Conservation (phyloP, 2,888 invertebrate genomes). For the Drosophila ezoana region DNA sequence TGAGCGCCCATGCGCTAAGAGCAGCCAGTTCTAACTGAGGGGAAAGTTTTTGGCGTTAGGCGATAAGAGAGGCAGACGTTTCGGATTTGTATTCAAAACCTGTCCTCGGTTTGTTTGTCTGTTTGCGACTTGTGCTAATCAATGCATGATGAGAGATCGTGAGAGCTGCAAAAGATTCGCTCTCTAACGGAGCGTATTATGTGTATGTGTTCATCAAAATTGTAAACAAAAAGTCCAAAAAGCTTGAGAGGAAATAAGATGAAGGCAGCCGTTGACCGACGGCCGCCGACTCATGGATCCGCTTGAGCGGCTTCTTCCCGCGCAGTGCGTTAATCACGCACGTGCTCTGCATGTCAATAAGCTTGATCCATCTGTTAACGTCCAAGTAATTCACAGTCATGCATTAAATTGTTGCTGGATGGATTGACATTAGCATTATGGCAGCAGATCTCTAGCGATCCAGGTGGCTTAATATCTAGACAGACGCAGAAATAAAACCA, state of each 20-base stretch:
- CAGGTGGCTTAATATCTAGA: constrained; percentile 51
- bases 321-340: constrained; percentile 45
- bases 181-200: constrained; percentile 36
- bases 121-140: constrained; percentile 41
- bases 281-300: constrained; percentile 46
- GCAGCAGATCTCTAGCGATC: constrained; percentile 60
- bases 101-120: constrained; percentile 41
- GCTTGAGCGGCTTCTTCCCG: constrained; percentile 34
- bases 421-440: constrained; percentile 54
- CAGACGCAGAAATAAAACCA: constrained; percentile 54
- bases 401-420: constrained; percentile 45
- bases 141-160: constrained; percentile 34
- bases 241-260: constrained; percentile 19
- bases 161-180: constrained; percentile 17
- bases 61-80: constrained; percentile 29
- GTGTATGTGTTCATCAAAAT: constrained; percentile 35
- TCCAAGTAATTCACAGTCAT: constrained; percentile 57
- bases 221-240: constrained; percentile 20
- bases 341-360: constrained; percentile 64
- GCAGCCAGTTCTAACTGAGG: constrained; percentile 60
- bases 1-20: constrained; percentile 45
- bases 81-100: constrained; percentile 48
- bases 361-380: constrained; percentile 34
- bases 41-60: constrained; percentile 23
- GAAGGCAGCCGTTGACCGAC: constrained; percentile 32